phyloP scores from a whole-genome alignment of 2,113 vertebrate genomes.

The Semnornis frantzii region DNA sequence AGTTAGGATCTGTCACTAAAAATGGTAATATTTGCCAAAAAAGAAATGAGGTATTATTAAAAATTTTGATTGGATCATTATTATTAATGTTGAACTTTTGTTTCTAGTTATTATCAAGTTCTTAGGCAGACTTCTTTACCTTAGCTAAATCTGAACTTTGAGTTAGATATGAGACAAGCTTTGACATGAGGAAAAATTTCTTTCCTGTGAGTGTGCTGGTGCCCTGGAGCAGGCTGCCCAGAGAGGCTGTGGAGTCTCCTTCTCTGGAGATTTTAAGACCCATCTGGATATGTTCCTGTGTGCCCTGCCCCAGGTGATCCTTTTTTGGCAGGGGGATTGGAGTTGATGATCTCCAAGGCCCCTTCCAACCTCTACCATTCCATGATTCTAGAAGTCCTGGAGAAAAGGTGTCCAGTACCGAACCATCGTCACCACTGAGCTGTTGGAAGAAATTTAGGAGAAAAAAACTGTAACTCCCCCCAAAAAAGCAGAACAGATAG shows the following conservation, averaged over 20 bases:
- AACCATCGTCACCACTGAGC: neutral
- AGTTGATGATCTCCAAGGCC: no score
- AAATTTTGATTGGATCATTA: neutral
- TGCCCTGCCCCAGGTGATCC: no score
- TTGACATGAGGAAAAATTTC: neutral
- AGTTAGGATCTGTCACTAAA: neutral
- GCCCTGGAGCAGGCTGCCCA: no score
- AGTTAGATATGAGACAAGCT: neutral
- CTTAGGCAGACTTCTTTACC: neutral
- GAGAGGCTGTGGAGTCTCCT: no score
- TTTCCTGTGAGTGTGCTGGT: no score
- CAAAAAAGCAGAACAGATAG: fast-evolving
- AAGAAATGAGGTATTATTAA: neutral
- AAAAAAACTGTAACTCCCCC: neutral
- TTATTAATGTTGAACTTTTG: neutral
- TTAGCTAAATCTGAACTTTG: neutral
- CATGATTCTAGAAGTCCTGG: neutral
- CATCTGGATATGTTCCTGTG: no score
- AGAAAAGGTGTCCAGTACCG: neutral
- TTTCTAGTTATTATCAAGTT: neutral
- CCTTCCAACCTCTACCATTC: no score
- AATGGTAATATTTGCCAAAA: neutral
- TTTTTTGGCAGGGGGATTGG: no score
- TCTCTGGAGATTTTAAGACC: no score
- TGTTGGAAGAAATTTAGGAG: neutral